Evolutionary conservation across 2,113 vertebrate genomes (phyloP), one percentile per base, ranked within the genome.

Genomic region (Monarcha castaneiventris): DNA sequence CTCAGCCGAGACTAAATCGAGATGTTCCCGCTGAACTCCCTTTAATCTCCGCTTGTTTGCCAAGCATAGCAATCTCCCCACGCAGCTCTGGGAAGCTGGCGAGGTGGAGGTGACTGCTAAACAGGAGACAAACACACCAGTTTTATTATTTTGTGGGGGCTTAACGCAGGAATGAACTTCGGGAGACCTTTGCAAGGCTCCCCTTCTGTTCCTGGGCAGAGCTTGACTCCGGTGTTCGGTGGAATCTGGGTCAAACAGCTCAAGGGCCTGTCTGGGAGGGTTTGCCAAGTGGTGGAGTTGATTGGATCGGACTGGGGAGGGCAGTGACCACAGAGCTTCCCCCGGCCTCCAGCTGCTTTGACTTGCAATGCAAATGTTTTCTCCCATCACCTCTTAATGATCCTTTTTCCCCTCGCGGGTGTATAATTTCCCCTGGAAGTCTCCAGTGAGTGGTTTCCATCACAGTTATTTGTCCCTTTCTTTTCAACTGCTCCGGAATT

Each of bases 321-420:
- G 93, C 96, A 95, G 89, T 91, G 96, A 94, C 91, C 94, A 94
- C 76, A 89, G 64, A 87, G 91, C 93, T 93, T 92, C 85, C 89
- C 80, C 81, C 19, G 26, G 93, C 81, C 89, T 95, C 94, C 94
- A 96, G 96, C 96, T 97, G 96, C 64, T 95, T 87, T 84, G 88
- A 93, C 96, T 96, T 93, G 92, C 93, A 82, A 94, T 95, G 93
- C 95, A 92, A 96, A 93, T 95, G 86, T 93, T 95, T 96, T 94
- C 92, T 96, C 80, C 94, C 74, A 37, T 95, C 96, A 93, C 90
- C 90, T 94, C 86, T 71, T 94, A 96, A 92, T 25, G 96, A 95
- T 94, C 88, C 58, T 66, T 93, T 84, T 27, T 91, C 92, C 93
- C 90, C 73, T 89, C 15, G 79, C 0, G 76, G 96, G 96, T 90